Conservation (phyloP, 1,140 invertebrate species). For the Odontomachus brunneus region DNA sequence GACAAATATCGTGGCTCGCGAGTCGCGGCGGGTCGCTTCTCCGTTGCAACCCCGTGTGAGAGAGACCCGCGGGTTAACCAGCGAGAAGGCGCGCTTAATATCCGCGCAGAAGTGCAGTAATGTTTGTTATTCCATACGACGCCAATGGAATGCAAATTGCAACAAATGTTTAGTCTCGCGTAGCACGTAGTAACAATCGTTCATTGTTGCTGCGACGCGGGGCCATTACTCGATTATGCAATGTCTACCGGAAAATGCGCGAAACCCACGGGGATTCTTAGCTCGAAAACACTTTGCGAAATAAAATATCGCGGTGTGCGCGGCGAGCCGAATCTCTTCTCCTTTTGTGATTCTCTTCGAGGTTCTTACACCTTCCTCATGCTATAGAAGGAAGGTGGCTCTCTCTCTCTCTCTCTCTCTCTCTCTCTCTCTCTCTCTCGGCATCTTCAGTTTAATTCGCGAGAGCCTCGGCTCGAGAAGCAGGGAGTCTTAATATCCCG, state of each 20-base stretch:
- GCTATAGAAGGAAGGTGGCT: too few relatives aligned
- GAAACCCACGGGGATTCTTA: conserved; percentile 31
- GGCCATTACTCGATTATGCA: conserved; percentile 25
- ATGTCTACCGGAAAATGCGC: conserved; percentile 1
- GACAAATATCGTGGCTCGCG: conserved; percentile 49
- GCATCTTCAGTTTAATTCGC: conserved; percentile 37
- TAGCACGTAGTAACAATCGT: conserved; percentile 21
- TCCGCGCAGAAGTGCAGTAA: conserved; percentile 25
- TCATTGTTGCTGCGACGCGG: conserved; percentile 22
- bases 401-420: too few relatives aligned
- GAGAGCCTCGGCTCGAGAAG: conserved; percentile 20
- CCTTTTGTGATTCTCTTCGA: conserved; percentile 26
- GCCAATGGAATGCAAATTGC: conserved; percentile 49
- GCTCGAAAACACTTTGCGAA: conserved; percentile 48
- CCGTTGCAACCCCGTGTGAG: not conserved
- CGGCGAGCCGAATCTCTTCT: conserved; percentile 9
- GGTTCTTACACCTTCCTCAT: not conserved
- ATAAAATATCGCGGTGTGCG: conserved; percentile 23
- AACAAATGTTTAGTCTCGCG: conserved; percentile 51
- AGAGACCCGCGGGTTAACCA: conserved; percentile 27
- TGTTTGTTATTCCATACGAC: conserved; percentile 45
- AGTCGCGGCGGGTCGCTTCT: conserved; percentile 7
- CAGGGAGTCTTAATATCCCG: conserved; percentile 6
- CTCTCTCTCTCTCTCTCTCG: not conserved
- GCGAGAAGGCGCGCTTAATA: conserved; percentile 26